Base-by-base conservation (phyloP, 2,888 invertebrate species). In the Phragmatobia fuliginosa region DNA sequence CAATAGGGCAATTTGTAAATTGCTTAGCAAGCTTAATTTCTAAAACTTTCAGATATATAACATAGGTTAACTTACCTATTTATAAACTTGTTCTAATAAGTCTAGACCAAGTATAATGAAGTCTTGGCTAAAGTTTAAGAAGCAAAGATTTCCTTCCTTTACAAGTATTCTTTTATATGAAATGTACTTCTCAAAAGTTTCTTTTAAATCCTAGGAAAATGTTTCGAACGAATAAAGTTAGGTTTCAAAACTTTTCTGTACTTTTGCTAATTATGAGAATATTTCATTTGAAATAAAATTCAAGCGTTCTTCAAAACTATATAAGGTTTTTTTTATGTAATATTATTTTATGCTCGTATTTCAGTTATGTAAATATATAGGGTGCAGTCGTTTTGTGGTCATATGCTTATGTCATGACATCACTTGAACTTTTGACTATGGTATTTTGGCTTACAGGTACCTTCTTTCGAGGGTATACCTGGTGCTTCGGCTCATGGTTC, bases 131-230 rank as follows among this genome's bases (percentile, higher is more conserved):
- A 16, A 63, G 52, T 64, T 71, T 66, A 56, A 56, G 38, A 66
- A 70, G n/a, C 59, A 61, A 69, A 72, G 38, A 33, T 67, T 67
- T 70, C n/a, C n/a, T n/a, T n/a, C 58, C 71, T 72, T 66, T 63
- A 63, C 60, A 66, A 58, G 60, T 69, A 66, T 62, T 64, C 72
- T 59, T 64, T 36, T 71, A 71, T 71, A 70, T 73, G 32, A 59
- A 72, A 64, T 76, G 49, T 45, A 69, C 71, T 75, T 38, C 25
- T 52, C 67, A n/a, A 74, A n/a, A 74, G 61, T 81, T 81, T 68
- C 73, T 73, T 79, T 76, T 71, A 76, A 79, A 74, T 70, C 62
- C 70, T 66, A 67, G 60, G 65, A 76, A 73, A 58, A 81, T 36
- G 58, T 73, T 64, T 36, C 28, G 62, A 71, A 68, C 61, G 70